Base-by-base conservation (phyloP, 1,140 invertebrate genomes). In the Rhizoglyphus robini region DNA sequence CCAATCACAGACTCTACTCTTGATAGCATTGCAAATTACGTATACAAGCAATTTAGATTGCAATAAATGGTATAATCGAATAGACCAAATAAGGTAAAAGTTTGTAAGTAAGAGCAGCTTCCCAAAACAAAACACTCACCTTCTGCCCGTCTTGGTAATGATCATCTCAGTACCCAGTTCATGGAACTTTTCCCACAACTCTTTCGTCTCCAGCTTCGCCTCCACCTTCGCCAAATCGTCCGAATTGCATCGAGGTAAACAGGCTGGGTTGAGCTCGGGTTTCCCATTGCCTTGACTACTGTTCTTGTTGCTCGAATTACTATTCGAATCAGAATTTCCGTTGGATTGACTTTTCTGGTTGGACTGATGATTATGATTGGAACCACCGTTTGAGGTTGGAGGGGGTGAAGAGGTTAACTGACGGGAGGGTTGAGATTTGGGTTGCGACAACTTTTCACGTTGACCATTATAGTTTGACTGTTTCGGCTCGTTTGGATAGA, bases 101-200 rank as follows among this genome's bases (percentile, higher is more conserved):
- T n/a, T n/a, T n/a, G n/a, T n/a, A 11, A 41, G 36, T 11, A 41
- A 41, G 36, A 11, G 8, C 18, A 11, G 8, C 18, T 41, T 41
- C 36, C 36, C 8, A 54, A 54, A 38, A n/a, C 8, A 34, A 31
- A 36, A 54, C 3, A 18, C 59, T 63, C 23, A 63, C 61, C 61
- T 63, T 63, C 94, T 85, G 78, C 95, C 95, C 65, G 88, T 91
- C 79, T 97, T 97, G n/a, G 95, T 98, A 77, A 98, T 97, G 76
- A 98, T 99, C 95, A 98, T 99, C 76, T 99, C 95, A 1, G 93
- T 98, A 65, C 90, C 90, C 65, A 96, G 81, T 71, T 90, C 86
- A 77, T 96, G 87, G 78, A 98, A 98, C 72, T 93, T 87, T 71
- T 90, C 84, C 94, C 80, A 96, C 81, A 81, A 84, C 81, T 96